Evolutionary conservation across 1,140 invertebrate species (phyloP).

Genomic region (Hyles euphorbiae): DNA sequence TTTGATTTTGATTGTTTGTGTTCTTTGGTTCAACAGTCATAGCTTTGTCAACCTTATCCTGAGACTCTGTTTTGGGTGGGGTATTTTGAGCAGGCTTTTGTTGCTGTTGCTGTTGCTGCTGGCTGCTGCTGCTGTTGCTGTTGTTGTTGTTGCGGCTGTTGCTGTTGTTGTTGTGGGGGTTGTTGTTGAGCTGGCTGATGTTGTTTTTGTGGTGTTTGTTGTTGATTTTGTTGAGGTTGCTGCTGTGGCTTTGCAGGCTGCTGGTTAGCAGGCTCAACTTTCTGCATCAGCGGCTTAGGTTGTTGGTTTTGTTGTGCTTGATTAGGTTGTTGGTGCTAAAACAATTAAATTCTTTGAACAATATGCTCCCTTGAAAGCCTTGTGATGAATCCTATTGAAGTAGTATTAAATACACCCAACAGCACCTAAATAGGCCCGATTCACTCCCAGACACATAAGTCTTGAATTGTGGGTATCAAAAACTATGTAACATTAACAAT

Average conservation of each 20-base stretch:
- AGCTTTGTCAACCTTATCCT: slow-evolving; percentile 51
- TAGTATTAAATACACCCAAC: no score
- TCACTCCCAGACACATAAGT: no score
- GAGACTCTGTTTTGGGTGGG: slow-evolving; percentile 30
- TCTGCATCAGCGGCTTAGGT: slow-evolving; percentile 2
- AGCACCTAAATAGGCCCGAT: no score
- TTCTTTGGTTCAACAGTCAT: slow-evolving; percentile 36
- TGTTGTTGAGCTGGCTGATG: slow-evolving; percentile 15
- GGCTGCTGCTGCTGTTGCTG: slow-evolving; percentile 25
- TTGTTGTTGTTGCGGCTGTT: slow-evolving; percentile 26
- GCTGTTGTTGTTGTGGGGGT: slow-evolving; percentile 25
- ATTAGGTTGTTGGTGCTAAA: background rate
- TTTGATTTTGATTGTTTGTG: slow-evolving; percentile 36
- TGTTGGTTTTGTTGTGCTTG: slow-evolving; percentile 23
- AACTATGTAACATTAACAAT: no score
- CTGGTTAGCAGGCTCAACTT: slow-evolving; percentile 2
- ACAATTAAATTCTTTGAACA: slow-evolving; percentile 1
- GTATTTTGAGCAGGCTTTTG: slow-evolving; percentile 26
- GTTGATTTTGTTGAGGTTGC: slow-evolving; percentile 18
- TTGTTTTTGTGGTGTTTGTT: slow-evolving; percentile 16
- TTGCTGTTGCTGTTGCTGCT: slow-evolving; percentile 28
- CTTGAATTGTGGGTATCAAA: no score
- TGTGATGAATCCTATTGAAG: no score
- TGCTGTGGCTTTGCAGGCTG: slow-evolving; percentile 19
- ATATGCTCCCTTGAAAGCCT: no score